Conservation (phyloP, 1,140 invertebrate species). For the Drosophila hydei region DNA sequence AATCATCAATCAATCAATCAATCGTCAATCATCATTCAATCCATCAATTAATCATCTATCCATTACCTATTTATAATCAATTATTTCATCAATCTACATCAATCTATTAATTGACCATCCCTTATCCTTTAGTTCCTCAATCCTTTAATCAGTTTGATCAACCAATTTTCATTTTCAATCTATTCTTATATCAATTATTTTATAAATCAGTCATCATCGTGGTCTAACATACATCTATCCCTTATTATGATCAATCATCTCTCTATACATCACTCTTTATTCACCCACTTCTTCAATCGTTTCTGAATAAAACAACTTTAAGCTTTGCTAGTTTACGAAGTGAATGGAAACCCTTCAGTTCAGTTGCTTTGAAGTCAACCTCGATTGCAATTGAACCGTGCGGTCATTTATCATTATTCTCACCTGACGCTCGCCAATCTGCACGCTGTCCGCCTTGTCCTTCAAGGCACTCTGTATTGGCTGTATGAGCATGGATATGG, state of each 20-base stretch:
- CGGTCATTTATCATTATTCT: conserved; percentile 65
- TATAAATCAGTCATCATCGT: too few relatives aligned
- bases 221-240: too few relatives aligned
- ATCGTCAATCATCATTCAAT: not conserved
- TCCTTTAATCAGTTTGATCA: not conserved
- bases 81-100: not conserved
- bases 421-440: conserved; percentile 91
- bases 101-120: not conserved
- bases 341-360: too few relatives aligned
- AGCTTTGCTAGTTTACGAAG: too few relatives aligned
- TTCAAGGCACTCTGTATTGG: conserved; percentile 94
- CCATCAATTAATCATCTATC: not conserved
- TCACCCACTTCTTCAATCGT: not conserved
- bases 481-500: conserved; percentile 95
- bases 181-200: too few relatives aligned
- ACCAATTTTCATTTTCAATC: too few relatives aligned
- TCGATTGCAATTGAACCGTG: not conserved
- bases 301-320: too few relatives aligned
- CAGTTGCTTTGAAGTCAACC: not conserved
- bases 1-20: not conserved
- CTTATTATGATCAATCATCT: too few relatives aligned
- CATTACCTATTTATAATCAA: not conserved
- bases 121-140: not conserved
- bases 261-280: not conserved
- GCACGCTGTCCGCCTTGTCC: conserved; percentile 86